Evolutionary conservation across 1,140 invertebrate genomes (phyloP).

Genomic region (Caenorhabditis briggsae): DNA sequence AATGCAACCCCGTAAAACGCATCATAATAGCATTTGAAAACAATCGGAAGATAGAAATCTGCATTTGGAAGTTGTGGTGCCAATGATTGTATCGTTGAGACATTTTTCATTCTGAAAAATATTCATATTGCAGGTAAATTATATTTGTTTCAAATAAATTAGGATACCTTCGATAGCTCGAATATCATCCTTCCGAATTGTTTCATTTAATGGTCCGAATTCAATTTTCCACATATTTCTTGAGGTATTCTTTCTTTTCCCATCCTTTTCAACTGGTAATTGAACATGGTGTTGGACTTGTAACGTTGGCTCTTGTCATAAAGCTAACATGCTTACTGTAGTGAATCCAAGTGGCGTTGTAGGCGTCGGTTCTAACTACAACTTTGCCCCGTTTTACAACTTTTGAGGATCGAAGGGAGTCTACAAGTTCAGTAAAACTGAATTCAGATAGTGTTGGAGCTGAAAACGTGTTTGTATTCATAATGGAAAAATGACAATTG

Average conservation of each 20-base stretch:
- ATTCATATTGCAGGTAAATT: not conserved
- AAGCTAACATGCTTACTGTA: conserved; percentile 6
- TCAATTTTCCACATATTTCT: conserved; percentile 29
- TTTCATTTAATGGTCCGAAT: conserved; percentile 22
- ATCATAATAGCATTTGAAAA: conserved; percentile 35
- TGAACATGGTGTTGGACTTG: conserved; percentile 26
- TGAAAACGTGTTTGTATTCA: not conserved
- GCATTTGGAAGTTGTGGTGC: conserved; percentile 3
- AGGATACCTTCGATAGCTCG: conserved; percentile 6
- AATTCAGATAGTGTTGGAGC: conserved; percentile 7
- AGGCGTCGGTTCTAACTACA: not conserved
- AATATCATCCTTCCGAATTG: conserved; percentile 2
- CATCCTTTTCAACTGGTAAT: not conserved
- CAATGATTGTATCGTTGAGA: not conserved
- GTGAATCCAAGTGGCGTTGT: conserved; percentile 32
- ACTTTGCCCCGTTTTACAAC: conserved; percentile 23
- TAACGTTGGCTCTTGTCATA: not conserved
- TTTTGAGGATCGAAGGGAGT: not conserved
- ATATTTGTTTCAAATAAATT: not conserved
- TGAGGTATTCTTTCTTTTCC: not conserved
- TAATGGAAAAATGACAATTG: not conserved
- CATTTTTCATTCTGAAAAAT: not conserved
- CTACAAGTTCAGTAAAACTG: not conserved
- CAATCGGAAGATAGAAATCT: conserved; percentile 35
- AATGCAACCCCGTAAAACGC: conserved; percentile 22